Conservation (phyloP, 2,888 invertebrate genomes). For the Tuta absoluta region DNA sequence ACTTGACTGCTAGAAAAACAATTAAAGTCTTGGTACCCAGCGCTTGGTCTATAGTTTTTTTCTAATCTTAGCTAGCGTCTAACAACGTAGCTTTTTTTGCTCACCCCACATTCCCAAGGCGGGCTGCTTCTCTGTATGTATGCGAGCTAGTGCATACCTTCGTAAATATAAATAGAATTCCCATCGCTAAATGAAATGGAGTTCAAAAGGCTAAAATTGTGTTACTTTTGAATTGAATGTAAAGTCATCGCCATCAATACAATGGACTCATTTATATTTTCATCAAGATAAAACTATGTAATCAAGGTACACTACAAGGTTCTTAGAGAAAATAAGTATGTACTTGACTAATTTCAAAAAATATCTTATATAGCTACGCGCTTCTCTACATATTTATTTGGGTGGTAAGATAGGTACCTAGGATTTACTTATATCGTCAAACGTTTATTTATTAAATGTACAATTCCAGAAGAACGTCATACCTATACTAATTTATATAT, state of each 20-base stretch:
- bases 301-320: background rate
- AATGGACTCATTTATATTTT: background rate
- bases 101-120: constrained; percentile 62
- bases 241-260: background rate
- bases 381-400: too few species aligned
- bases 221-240: background rate
- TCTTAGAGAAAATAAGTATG: too few species aligned
- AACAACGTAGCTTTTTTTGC: constrained; percentile 70
- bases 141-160: constrained; percentile 17
- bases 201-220: background rate
- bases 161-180: constrained; percentile 25
- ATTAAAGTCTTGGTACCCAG: background rate
- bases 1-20: too few species aligned
- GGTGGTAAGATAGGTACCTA: too few species aligned
- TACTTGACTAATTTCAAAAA: too few species aligned
- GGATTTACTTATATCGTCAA: too few species aligned
- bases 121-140: constrained; percentile 49
- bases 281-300: background rate
- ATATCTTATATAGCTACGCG: too few species aligned
- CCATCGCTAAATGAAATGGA: background rate
- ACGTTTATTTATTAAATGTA: too few species aligned
- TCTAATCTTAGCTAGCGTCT: constrained; percentile 60
- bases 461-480: too few species aligned
- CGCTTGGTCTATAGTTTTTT: background rate
- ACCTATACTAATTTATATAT: too few species aligned